Base-by-base conservation (phyloP, 2,888 invertebrate species). In the Lycia hirtaria region DNA sequence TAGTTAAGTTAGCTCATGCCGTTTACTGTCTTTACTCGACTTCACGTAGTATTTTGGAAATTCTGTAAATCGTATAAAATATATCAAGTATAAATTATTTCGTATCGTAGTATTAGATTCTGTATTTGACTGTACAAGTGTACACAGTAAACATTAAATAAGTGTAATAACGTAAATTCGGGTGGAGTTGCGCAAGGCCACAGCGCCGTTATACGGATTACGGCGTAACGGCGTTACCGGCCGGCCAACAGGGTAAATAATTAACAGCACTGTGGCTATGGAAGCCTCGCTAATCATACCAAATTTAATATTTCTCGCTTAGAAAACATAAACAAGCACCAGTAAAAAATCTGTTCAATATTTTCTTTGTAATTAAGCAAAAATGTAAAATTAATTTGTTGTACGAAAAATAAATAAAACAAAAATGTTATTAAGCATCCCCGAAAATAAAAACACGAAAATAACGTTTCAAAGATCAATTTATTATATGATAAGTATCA, bases 121-220 rank as follows among this genome's bases (percentile, higher is more conserved):
- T 37, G 47, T 17, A 10, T 14, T 26, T 24, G 35, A 15, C 47
- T 47, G 47, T 47, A 47, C 55, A 14, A 37, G 43, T 55, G 51
- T 55, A 54, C 56, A n/a, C 7, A 24, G 45, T 52, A 53, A 51
- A 60, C 49, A 59, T 54, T 52, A 56, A 60, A 56, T 56, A 58
- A 62, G 55, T 51, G 61, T 55, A 60, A 56, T 56, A 61, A 60
- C 61, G 61, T 61, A 60, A 67, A 67, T 62, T 64, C 54, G 30
- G 55, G 40, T 37, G 12, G 52, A 55, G 47, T 55, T 53, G 24
- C 15, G 40, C 49, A 32, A 52, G 53, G 54, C 47, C 47, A 7
- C 44, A 19, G 17, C 41, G 52, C 47, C 52, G 40, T 64, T 60
- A 66, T 58, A 56, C 62, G 30, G 47, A 47, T 47, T 47, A 47